Percentiles rank a stretch among this genome's conserved stretches.
Evolutionary conservation across 2,113 vertebrate species (phyloP).

Genomic region (Craseonycteris thonglongyai): DNA sequence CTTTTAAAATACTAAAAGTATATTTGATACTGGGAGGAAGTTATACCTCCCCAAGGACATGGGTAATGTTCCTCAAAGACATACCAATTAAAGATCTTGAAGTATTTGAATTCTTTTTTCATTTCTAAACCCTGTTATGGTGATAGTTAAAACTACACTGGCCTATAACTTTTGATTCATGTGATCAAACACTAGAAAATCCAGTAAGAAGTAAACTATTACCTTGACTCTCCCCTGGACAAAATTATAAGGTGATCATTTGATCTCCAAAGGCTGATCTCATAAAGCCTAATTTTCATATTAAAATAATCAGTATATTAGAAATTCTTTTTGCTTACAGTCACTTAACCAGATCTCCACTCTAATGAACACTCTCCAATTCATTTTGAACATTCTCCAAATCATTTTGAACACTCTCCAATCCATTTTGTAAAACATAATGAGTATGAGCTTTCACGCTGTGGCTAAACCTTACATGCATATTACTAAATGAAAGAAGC

Average conservation of each 20-base stretch:
- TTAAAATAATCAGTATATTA: not conserved
- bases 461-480: not conserved
- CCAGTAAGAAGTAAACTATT: not conserved
- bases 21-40: not conserved
- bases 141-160: not conserved
- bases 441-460: not conserved
- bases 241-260: not conserved
- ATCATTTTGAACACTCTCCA: not conserved
- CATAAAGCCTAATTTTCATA: constrained; percentile 5
- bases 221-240: not conserved
- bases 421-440: not conserved
- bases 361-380: not conserved
- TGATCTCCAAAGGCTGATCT: not conserved
- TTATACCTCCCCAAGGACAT: not conserved
- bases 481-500: not conserved
- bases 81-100: not conserved
- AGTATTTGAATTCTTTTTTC: not conserved
- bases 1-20: constrained; percentile 25
- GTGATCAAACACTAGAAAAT: not conserved
- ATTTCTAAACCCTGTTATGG: not conserved
- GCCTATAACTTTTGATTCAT: not conserved
- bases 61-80: not conserved
- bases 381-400: not conserved
- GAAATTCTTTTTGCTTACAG: not conserved
- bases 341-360: not conserved